These are phyloP conservation scores for Drosophila malerkotliana DNA, from an alignment of 1,140 invertebrate genomes.

Conservation along the genomic window DNA sequence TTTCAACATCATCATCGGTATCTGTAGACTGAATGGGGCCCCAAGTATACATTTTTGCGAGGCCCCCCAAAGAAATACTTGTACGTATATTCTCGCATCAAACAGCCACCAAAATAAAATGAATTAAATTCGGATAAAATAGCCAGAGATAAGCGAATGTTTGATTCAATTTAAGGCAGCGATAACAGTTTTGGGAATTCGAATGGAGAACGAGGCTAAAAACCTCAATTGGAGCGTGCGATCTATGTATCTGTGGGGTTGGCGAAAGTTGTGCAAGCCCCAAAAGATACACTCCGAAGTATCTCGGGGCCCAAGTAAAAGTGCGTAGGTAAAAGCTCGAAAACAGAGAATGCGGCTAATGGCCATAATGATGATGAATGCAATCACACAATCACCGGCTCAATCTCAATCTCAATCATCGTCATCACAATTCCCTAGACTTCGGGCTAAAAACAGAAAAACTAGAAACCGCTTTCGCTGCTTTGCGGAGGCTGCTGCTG, in stretches of 20 bases:
- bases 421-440: slow-evolving; percentile 31
- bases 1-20: slow-evolving; percentile 33
- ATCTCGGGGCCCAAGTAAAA: slow-evolving; percentile 55
- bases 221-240: slow-evolving; percentile 72
- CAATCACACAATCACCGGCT: slow-evolving; percentile 57
- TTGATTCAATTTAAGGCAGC: slow-evolving; percentile 35
- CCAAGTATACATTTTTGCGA: slow-evolving; percentile 7
- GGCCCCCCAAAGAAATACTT: neutral
- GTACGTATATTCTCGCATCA: slow-evolving; percentile 10
- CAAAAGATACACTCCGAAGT: slow-evolving; percentile 13
- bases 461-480: slow-evolving; percentile 51
- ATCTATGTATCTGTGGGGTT: slow-evolving; percentile 41
- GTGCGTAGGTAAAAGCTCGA: slow-evolving; percentile 74
- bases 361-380: slow-evolving; percentile 76
- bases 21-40: slow-evolving; percentile 51
- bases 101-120: slow-evolving; percentile 35
- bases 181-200: slow-evolving; percentile 44
- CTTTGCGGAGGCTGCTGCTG: slow-evolving; percentile 11
- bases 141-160: slow-evolving; percentile 32
- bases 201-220: slow-evolving; percentile 37
- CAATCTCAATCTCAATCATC: slow-evolving; percentile 63
- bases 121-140: slow-evolving; percentile 42
- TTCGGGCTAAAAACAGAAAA: slow-evolving; percentile 5
- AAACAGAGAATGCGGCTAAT: slow-evolving; percentile 54
- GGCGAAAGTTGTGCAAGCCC: slow-evolving; percentile 63